Conservation (phyloP, 2,797 vertebrate species). For the Mycteria americana region DNA sequence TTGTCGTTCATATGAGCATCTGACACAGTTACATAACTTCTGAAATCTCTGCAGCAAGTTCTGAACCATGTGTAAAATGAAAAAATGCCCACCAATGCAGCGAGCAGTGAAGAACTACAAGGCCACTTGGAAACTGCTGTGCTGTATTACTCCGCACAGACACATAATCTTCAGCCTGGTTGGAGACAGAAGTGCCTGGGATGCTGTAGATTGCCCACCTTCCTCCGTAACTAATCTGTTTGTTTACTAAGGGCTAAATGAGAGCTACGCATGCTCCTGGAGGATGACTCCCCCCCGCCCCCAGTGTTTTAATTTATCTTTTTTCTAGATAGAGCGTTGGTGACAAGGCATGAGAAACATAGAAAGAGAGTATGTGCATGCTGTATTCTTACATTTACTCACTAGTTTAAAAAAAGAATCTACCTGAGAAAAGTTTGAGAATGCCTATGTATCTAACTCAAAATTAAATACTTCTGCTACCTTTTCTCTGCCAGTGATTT, state of each 20-base stretch:
- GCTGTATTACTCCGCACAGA: rapidly evolving
- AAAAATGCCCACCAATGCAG: not conserved
- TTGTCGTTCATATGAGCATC: not conserved
- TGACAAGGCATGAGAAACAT: not conserved
- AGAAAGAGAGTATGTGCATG: not conserved
- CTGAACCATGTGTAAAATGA: not conserved
- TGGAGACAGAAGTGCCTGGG: not conserved
- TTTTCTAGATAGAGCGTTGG: not conserved
- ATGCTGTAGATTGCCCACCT: not conserved
- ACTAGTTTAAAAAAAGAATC: not conserved
- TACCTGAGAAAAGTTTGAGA: not conserved
- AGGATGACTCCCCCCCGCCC: not conserved
- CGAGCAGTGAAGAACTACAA: not conserved
- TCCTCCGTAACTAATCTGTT: not conserved
- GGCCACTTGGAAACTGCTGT: conserved; percentile 5
- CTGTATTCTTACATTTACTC: not conserved
- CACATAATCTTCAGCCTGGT: not conserved
- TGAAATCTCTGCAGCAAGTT: conserved; percentile 1
- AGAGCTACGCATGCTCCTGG: not conserved
- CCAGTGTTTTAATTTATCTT: not conserved
- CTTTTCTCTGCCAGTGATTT: not conserved
- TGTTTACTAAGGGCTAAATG: not conserved
- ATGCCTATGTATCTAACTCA: not conserved
- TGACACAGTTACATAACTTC: conserved; percentile 4
- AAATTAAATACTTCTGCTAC: not conserved